Evolutionary conservation across 53 echinoderm and acorn worm genomes (phyloP).

Genomic region (Actinopyga echinites): DNA sequence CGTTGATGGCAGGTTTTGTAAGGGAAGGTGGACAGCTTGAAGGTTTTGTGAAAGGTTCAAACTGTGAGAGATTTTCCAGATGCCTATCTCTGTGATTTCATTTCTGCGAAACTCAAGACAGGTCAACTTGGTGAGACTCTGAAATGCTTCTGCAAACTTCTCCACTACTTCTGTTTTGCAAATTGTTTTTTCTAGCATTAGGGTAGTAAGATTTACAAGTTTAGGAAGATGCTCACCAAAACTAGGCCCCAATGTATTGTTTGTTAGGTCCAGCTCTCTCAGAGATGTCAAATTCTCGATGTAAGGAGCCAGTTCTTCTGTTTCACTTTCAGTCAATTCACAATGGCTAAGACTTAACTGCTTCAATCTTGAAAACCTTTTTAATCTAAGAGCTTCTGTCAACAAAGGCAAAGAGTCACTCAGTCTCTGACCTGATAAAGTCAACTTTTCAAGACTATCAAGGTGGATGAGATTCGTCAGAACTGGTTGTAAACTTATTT

Average conservation of each 20-base stretch:
- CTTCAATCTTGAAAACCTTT: neutral
- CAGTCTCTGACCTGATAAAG: neutral
- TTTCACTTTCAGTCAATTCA: neutral
- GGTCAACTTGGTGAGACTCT: neutral
- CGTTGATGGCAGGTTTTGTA: neutral
- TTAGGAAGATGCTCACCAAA: neutral
- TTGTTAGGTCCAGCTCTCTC: slow-evolving; percentile 20
- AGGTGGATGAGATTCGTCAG: neutral
- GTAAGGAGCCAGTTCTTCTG: neutral
- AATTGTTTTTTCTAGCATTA: slow-evolving; percentile 27
- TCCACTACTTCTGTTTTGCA: neutral
- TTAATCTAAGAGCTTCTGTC: neutral
- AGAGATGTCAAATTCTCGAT: neutral
- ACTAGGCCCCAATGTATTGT: neutral
- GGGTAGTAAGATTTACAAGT: neutral
- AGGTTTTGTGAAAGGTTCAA: neutral
- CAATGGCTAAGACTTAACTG: slow-evolving; percentile 21
- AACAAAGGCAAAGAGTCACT: neutral
- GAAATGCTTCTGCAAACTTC: neutral
- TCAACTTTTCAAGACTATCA: neutral
- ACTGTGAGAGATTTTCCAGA: neutral
- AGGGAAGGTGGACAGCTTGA: neutral
- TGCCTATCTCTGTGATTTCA: neutral
- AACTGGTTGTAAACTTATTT: slow-evolving; percentile 1
- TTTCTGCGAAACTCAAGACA: slow-evolving; percentile 19